Conservation (phyloP, 2,113 vertebrate species). For the Onychostoma macrolepis region DNA sequence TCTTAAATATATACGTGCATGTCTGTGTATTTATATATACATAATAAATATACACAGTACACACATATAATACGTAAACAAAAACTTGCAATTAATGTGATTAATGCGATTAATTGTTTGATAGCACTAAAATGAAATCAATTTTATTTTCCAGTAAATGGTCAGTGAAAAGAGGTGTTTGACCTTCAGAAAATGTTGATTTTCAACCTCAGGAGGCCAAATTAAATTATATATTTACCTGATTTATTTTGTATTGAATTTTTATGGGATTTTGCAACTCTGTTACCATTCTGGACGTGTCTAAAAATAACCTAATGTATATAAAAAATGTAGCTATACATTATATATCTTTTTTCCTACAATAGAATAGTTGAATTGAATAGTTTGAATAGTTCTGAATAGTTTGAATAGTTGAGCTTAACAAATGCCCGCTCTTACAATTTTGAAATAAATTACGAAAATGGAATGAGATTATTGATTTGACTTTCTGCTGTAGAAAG, state of each 20-base stretch:
- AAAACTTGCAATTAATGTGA: too few species aligned
- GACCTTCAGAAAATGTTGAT: not conserved
- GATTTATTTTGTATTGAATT: constrained; percentile 4
- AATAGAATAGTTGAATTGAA: not conserved
- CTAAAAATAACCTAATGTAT: not conserved
- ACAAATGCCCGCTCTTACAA: not conserved
- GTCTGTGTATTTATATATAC: too few species aligned
- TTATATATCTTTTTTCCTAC: not conserved
- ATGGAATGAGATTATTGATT: not conserved
- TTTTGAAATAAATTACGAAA: not conserved
- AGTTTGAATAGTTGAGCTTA: not conserved
- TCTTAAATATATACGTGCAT: too few species aligned
- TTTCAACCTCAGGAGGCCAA: not conserved
- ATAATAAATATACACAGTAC: too few species aligned
- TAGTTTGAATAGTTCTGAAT: not conserved
- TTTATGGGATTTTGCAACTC: not conserved
- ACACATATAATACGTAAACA: too few species aligned
- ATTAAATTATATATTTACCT: not conserved
- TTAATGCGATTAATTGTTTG: too few species aligned
- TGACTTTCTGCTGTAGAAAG: not conserved
- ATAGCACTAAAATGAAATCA: too few species aligned
- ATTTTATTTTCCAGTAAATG: not conserved
- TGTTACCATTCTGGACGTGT: not conserved
- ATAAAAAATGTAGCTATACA: not conserved
- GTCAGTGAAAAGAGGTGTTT: not conserved